Evolutionary conservation across 2,888 invertebrate genomes (phyloP), one percentile per base, ranked within the genome.

Genomic region (Amorpha juglandis): DNA sequence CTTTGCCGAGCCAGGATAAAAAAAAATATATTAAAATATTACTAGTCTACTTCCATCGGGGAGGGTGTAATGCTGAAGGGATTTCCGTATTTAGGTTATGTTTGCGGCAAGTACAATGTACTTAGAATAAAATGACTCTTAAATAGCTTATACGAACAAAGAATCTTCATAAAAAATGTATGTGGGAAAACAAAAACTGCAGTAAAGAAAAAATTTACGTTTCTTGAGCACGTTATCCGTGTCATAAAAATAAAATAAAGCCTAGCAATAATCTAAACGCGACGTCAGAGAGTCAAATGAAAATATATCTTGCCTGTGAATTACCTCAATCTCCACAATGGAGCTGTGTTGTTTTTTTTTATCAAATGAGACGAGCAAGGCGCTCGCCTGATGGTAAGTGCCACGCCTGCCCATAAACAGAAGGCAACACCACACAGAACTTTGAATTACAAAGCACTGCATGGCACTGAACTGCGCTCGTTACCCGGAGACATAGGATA

Each of bases 191-290:
- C 55, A 55, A 35, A 42, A 58, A 58, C 9, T 58, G 58, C 58
- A 55, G 16, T 19, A 19, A 38, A 6, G 11, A 38, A 19, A 58
- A 12, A 11, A 11, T 42, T 42, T 42, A 21, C 58, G 11, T 42
- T 42, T 19, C 58, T 58, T 19, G 58, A 58, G 19, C 42, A 58
- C 58, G 19, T 58, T 58, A 42, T 11, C 16, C 42, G 58, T 42
- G 58, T 42, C 58, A 19, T 58, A 58, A 58, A 58, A 58, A 58
- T 55, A 55, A 38, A 55, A 55, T 42, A 58, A 58, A 58, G 58
- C 58, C 38, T 38, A 38, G 58, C 58, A 58, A 58, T 55, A 55
- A 38, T 38, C 38, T 42, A 58, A 58, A 58, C 19, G 58, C 19
- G 58, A 53, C 53, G 53, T 9, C 42, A 12, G 58, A 58, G 58